Conservation (phyloP, 1,140 invertebrate species). For the Atopsyche davidsoni region DNA sequence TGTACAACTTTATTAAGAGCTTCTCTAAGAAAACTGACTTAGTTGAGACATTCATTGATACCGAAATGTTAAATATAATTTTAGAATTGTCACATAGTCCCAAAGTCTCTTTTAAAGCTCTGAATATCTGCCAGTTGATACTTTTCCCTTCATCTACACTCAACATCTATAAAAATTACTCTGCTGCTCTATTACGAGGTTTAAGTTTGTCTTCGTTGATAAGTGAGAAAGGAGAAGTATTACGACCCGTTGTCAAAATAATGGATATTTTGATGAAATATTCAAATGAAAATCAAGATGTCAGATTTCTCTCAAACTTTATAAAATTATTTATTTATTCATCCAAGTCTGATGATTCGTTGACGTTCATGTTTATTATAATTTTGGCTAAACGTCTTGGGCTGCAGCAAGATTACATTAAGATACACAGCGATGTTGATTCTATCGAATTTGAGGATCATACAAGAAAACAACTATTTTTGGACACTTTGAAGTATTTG, state of each 20-base stretch:
- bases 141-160: constrained; percentile 13
- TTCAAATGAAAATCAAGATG: constrained; percentile 2
- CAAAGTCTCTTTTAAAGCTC: constrained; percentile 12
- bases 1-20: constrained; percentile 17
- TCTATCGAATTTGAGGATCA: constrained; percentile 4
- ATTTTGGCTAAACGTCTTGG: constrained; percentile 15
- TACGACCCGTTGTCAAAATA: constrained; percentile 20
- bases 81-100: constrained; percentile 15
- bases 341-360: constrained; percentile 14
- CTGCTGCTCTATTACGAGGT: constrained; percentile 8
- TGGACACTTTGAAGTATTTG: constrained; percentile 17
- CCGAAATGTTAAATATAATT: constrained; percentile 10
- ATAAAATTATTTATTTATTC: constrained; percentile 21
- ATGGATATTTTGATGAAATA: constrained; percentile 22
- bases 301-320: constrained; percentile 9
- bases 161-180: constrained; percentile 16
- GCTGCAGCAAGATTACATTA: constrained; percentile 18
- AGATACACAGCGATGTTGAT: constrained; percentile 4
- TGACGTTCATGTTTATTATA: constrained; percentile 20
- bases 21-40: constrained; percentile 17
- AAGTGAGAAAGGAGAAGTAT: constrained; percentile 20
- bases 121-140: constrained; percentile 19
- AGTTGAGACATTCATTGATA: constrained; percentile 18
- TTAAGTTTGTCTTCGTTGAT: constrained; percentile 15
- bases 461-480: constrained; percentile 11